Percentiles rank a stretch among this genome's conserved stretches.
These are phyloP conservation scores for Mechanitis mazaeus DNA, from an alignment of 2,888 invertebrate species.

Conservation along the genomic window DNA sequence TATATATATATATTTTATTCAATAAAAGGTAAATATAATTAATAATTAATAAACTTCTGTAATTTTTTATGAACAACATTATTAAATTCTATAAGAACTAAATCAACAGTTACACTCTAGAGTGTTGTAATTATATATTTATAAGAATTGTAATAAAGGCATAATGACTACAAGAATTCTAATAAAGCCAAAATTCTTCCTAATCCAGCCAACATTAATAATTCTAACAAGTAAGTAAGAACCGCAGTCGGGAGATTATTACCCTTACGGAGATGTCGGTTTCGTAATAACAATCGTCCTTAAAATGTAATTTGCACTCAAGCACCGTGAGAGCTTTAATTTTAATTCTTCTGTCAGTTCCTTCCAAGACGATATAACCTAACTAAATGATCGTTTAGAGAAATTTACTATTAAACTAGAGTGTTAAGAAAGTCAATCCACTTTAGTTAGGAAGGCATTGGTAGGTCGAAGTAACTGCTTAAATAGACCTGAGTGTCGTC, in stretches of 20 bases:
- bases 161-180: background rate
- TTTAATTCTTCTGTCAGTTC: constrained; percentile 25
- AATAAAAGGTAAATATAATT: no score
- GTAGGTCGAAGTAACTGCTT: constrained; percentile 39
- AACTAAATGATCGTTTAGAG: constrained; percentile 17
- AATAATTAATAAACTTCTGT: no score
- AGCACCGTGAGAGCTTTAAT: constrained; percentile 21
- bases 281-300: constrained; percentile 28
- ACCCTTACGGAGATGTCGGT: constrained; percentile 17
- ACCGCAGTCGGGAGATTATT: constrained; percentile 20
- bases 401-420: constrained; percentile 18
- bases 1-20: no score
- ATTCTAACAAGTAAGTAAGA: constrained; percentile 21
- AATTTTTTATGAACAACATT: no score
- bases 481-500: constrained; percentile 34
- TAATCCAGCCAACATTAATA: constrained; percentile 12
- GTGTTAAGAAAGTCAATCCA: constrained; percentile 38
- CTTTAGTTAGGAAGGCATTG: constrained; percentile 41
- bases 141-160: no score
- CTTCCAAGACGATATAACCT: constrained; percentile 1
- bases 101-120: no score
- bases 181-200: constrained; percentile 4
- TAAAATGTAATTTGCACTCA: constrained; percentile 24
- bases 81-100: no score
- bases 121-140: no score